A percentile compares a stretch with the other conserved stretches of the same genome.
phyloP scores from a whole-genome alignment of 1,140 invertebrate genomes.

The Phortica variegata region DNA sequence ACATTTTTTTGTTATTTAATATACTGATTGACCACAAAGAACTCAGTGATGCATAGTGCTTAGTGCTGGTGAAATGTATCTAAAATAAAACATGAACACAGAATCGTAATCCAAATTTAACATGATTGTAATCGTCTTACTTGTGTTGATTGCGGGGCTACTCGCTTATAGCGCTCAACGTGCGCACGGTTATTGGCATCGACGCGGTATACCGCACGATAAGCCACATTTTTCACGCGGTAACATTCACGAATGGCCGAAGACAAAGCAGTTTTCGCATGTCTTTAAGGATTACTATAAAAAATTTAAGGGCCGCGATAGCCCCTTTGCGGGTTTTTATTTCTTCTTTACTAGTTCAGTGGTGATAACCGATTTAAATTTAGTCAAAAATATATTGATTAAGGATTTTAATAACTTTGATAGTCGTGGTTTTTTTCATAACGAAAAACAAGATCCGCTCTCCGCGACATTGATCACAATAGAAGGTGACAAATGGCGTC shows the following conservation, averaged over 20 bases:
- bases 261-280: not conserved
- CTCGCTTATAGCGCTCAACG: conserved; percentile 25
- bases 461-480: conserved; percentile 57
- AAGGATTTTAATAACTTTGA: conserved; percentile 61
- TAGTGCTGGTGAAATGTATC: no score
- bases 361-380: conserved; percentile 45
- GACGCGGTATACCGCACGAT: conserved; percentile 40
- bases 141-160: no score
- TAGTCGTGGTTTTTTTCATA: conserved; percentile 55
- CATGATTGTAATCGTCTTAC: no score
- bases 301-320: conserved; percentile 16
- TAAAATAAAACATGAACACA: no score
- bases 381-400: conserved; percentile 60
- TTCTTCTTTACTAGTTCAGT: not conserved
- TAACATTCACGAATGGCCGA: conserved; percentile 17
- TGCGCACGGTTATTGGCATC: conserved; percentile 33
- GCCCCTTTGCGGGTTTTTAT: conserved; percentile 1
- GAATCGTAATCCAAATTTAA: no score
- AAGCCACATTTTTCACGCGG: conserved; percentile 27
- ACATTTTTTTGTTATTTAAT: no score
- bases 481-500: conserved; percentile 60
- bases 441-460: conserved; percentile 58
- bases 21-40: no score
- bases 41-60: no score
- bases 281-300: conserved; percentile 22